Evolutionary conservation across 2,113 vertebrate species (phyloP).

Genomic region (Promerops cafer): DNA sequence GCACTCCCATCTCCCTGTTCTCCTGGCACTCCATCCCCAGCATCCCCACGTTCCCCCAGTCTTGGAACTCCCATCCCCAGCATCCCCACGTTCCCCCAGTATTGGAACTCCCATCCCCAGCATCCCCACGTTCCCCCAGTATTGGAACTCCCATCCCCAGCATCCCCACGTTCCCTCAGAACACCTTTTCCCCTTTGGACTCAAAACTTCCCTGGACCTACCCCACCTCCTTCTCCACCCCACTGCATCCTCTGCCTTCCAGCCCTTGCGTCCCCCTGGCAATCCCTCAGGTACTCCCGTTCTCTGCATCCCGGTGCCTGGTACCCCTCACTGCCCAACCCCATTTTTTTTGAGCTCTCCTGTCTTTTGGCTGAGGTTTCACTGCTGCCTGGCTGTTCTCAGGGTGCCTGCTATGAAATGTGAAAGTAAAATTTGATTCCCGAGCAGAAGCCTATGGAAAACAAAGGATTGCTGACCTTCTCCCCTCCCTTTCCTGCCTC

Average conservation of each 20-base stretch:
- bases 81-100: rapidly evolving
- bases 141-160: neutral
- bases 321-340: neutral
- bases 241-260: neutral
- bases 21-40: too few species aligned
- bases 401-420: neutral
- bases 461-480: neutral
- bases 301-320: neutral
- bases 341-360: neutral
- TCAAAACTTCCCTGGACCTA: rapidly evolving
- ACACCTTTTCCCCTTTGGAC: neutral
- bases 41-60: rapidly evolving
- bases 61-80: too few species aligned
- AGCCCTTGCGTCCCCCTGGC: too few species aligned
- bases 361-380: neutral
- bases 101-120: too few species aligned
- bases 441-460: neutral
- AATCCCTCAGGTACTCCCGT: neutral
- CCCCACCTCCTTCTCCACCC: too few species aligned
- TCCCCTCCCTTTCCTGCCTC: neutral
- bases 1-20: neutral
- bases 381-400: neutral
- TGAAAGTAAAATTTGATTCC: neutral
- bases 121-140: rapidly evolving
- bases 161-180: rapidly evolving